Conservation (phyloP, 64 coral and sea anemone genomes). For the Montipora cactus region DNA sequence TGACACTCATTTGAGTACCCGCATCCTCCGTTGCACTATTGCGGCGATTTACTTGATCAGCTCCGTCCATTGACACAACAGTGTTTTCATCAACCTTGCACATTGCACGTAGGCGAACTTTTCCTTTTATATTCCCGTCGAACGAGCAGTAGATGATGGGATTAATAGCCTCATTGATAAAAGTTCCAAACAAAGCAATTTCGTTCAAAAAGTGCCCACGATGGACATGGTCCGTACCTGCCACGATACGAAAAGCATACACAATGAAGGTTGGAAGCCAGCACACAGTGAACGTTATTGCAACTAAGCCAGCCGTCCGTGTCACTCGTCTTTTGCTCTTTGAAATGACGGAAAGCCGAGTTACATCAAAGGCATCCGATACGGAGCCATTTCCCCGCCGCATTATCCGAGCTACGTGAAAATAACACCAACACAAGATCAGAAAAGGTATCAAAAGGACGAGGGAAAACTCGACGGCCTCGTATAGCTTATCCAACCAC, state of each 20-base stretch:
- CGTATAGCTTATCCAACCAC: conserved; percentile 76
- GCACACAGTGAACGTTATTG: conserved; percentile 42
- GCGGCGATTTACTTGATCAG: too few relatives aligned
- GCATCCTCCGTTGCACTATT: too few relatives aligned
- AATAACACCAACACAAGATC: conserved; percentile 63
- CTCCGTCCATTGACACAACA: not conserved
- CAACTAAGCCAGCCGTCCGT: conserved; percentile 22
- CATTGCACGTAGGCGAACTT: too few relatives aligned
- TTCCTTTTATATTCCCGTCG: not conserved
- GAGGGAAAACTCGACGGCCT: conserved; percentile 43
- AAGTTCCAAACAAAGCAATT: conserved; percentile 59
- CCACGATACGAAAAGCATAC: conserved; percentile 35
- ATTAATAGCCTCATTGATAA: conserved; percentile 68
- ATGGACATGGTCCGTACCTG: conserved; percentile 48
- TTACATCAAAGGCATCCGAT: too few relatives aligned
- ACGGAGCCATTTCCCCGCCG: too few relatives aligned
- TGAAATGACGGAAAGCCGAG: not conserved
- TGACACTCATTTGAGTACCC: too few relatives aligned
- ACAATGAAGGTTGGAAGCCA: conserved; percentile 64
- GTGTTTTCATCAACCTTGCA: too few relatives aligned
- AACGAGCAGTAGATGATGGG: conserved; percentile 47
- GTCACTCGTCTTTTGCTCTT: conserved; percentile 48
- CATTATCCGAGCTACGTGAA: conserved; percentile 31
- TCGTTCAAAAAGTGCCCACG: not conserved
- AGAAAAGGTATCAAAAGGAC: conserved; percentile 26